A percentile compares a stretch with the other conserved stretches of the same genome.
Conservation (phyloP, 2,113 vertebrate genomes). For the Plotosus lineatus region DNA sequence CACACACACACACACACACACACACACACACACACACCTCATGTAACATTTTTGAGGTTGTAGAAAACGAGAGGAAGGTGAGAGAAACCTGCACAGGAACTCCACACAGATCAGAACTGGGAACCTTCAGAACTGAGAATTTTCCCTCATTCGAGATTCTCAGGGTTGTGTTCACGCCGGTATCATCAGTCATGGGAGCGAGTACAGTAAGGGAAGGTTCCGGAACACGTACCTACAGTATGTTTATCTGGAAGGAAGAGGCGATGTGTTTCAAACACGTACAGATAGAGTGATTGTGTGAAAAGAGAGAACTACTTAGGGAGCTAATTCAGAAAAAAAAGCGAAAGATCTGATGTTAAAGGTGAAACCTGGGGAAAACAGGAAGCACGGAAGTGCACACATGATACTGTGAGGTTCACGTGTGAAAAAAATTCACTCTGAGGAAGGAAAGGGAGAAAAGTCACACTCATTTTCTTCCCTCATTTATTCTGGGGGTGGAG, state of each 20-base stretch:
- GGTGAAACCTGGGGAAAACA: neutral
- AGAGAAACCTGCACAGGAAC: too few species aligned
- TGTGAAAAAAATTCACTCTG: constrained; percentile 46
- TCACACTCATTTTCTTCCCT: constrained; percentile 37
- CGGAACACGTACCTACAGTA: neutral
- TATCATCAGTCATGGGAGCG: neutral
- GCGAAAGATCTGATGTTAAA: neutral
- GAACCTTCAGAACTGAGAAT: too few species aligned
- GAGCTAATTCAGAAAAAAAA: neutral
- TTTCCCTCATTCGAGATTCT: too few species aligned
- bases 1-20: constrained; percentile 6
- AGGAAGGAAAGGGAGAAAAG: constrained; percentile 16
- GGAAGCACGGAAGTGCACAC: neutral
- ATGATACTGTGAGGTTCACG: constrained; percentile 13
- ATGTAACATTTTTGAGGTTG: too few species aligned
- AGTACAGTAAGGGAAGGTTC: neutral
- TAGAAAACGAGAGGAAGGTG: too few species aligned
- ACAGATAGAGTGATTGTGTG: neutral
- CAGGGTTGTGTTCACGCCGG: too few species aligned
- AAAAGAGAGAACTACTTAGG: neutral
- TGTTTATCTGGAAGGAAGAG: neutral
- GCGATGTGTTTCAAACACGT: neutral
- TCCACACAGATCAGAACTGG: neutral
- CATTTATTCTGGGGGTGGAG: constrained; percentile 52
- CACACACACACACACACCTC: neutral